Base-by-base conservation (phyloP, 2,888 invertebrate genomes). In the Leptopilina syphax region DNA sequence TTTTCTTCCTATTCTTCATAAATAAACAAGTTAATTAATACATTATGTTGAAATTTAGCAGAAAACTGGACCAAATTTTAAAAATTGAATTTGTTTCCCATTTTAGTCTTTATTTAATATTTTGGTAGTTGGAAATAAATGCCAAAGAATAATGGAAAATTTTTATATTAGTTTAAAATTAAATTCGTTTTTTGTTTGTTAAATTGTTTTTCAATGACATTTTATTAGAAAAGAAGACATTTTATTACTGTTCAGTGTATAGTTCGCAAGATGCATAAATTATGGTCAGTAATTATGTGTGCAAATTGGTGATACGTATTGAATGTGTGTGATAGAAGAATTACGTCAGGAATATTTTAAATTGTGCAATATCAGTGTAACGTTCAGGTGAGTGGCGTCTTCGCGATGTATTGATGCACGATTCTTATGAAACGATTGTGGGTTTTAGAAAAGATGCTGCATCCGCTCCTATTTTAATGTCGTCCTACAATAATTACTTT, bases 291-390 rank as follows among this genome's bases (percentile, higher is more conserved):
- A 54, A 54, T 73, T 34, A 27, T 73, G 73, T 73, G 57, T 73
- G 34, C 63, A 18, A 65, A 65, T 65, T 65, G 65, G 27, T 34
- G 34, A 34, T 50, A 54, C 7, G 12, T 47, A 50, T 70, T 34
- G 70, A 24, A 54, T 70, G 50, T 73, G 13, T 27, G 34, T n/a
- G 34, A 57, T n/a, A 34, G 27, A 73, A 73, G 57, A 73, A 70
- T 73, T 73, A 57, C 73, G 27, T 57, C 57, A 73, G 54, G 73
- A 47, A 67, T 67, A 54, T 54, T 73, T 54, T n/a, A n/a, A 13
- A 73, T 73, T 73, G 57, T 73, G 70, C 70, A 70, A 70, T 54
- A 70, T 54, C 13, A 34, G 34, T n/a, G 57, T 73, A n/a, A 73
- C 73, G 34, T 50, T 73, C 27, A 73, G 73, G 73, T 73, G 73